Evolutionary conservation across 2,113 vertebrate genomes (phyloP).

Genomic region (Typhlomys cinereus): DNA sequence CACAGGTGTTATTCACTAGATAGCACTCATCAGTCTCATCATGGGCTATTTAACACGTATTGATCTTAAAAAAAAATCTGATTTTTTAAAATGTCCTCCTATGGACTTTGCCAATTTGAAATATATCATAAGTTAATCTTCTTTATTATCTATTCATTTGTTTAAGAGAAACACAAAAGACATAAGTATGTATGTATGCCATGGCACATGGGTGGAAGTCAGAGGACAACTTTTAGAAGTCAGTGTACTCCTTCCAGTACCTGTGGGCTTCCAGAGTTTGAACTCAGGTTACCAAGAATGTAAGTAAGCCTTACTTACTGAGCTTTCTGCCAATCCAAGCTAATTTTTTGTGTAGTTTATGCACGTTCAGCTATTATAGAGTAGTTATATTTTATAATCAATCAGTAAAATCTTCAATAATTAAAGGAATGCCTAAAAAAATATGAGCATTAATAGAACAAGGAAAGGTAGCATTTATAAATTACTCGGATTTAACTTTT

Average conservation of each 20-base stretch:
- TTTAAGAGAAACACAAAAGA: no score
- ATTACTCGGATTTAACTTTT: slow-evolving; percentile 25
- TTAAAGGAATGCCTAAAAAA: slow-evolving; percentile 1
- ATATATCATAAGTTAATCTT: no score
- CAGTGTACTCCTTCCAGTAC: no score
- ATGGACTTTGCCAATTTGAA: background rate
- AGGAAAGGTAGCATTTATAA: background rate
- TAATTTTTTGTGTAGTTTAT: background rate
- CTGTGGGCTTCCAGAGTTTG: no score
- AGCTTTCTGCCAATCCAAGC: no score
- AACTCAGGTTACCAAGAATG: no score
- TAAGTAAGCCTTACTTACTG: no score
- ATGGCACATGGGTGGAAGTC: no score
- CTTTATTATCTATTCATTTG: no score
- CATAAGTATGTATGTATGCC: no score
- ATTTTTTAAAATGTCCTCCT: background rate
- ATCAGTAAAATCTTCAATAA: slow-evolving; percentile 15
- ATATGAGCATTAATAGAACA: background rate
- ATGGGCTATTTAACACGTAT: background rate
- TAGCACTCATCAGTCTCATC: background rate
- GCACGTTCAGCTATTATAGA: background rate
- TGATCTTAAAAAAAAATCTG: background rate
- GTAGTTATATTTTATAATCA: slow-evolving; percentile 42
- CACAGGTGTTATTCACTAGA: background rate
- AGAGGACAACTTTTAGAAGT: no score